Conservation (phyloP, 2,888 invertebrate species). For the Dorcus parallelipipedus region DNA sequence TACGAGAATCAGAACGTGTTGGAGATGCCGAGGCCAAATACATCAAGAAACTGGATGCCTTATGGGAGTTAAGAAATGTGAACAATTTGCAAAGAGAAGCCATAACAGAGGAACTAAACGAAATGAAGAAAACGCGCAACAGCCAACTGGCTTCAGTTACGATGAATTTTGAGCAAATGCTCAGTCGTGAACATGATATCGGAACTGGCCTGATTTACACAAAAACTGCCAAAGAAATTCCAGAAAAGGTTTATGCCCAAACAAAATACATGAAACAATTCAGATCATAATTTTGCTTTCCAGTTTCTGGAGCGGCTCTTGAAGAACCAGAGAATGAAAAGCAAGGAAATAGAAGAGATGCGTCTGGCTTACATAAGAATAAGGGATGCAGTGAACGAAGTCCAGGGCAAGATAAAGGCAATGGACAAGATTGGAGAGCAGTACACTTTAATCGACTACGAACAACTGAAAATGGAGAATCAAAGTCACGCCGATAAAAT, state of each 20-base stretch:
- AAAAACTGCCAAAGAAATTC: constrained; percentile 42
- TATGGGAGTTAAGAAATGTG: constrained; percentile 15
- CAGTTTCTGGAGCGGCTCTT: constrained; percentile 35
- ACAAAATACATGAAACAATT: neutral
- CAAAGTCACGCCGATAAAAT: constrained; percentile 55
- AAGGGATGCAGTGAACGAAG: constrained; percentile 37
- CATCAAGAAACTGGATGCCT: constrained; percentile 33
- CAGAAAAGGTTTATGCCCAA: constrained; percentile 33
- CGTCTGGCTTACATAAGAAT: constrained; percentile 39
- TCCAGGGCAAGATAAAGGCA: constrained; percentile 35
- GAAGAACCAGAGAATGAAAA: constrained; percentile 33
- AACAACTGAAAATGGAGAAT: constrained; percentile 56
- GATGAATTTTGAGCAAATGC: constrained; percentile 30
- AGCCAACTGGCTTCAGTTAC: constrained; percentile 27
- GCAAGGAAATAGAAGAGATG: constrained; percentile 35
- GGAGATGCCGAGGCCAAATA: constrained; percentile 36
- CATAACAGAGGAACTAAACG: constrained; percentile 30
- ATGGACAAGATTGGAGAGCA: constrained; percentile 53
- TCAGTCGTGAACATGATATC: constrained; percentile 36
- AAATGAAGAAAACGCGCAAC: constrained; percentile 27
- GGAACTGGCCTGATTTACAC: constrained; percentile 40
- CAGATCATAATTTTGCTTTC: neutral
- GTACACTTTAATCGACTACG: constrained; percentile 54
- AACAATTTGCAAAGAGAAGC: constrained; percentile 25
- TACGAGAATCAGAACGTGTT: constrained; percentile 33